Base-by-base conservation (phyloP, 2,888 invertebrate species). In the Gandaritis pyraliata region DNA sequence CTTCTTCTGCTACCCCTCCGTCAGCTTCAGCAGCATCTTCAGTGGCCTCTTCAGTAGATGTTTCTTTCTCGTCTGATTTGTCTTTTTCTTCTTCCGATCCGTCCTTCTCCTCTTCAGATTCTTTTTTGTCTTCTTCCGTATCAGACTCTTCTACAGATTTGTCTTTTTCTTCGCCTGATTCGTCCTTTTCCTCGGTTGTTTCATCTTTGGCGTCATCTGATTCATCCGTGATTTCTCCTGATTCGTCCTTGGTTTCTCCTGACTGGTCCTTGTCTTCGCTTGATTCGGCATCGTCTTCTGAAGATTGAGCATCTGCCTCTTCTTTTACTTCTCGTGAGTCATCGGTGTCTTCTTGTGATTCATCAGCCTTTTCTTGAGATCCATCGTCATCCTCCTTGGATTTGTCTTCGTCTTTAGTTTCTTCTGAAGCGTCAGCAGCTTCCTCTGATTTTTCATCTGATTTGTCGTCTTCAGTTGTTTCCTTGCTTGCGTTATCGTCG, bases 301-400 rank as follows among this genome's bases (percentile, higher is more conserved):
- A 74, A 29, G 72, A 86, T 71, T 86, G 87, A 66, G 81, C 78
- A 75, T 85, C 87, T 71, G 84, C 87, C 54, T 82, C 81, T 80
- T 90, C 81, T 72, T 70, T 70, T 47, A 71, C 69, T 67, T 78
- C 73, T 61, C 76, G 78, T 30, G 84, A 85, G 56, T 81, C 81
- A 38, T 74, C 73, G 54, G 81, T 79, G 49, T 72, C 73, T 69
- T 77, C 78, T 65, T 73, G 74, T 57, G 82, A 83, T 55, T 81
- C 78, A n/a, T 76, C 74, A 50, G 72, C 70, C 41, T 78, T 75
- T 72, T 82, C 81, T 63, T 73, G 72, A 72, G 79, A 76, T 72
- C 76, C 68, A 65, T 77, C 72, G 58, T 72, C 74, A 64, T 78
- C 78, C 54, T 81, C 77, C 59, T 83, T 80, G 48, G 75, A 71